These are phyloP conservation scores for Cossypha polioptera DNA, from an alignment of 2,797 vertebrate species.

Conservation along the genomic window DNA sequence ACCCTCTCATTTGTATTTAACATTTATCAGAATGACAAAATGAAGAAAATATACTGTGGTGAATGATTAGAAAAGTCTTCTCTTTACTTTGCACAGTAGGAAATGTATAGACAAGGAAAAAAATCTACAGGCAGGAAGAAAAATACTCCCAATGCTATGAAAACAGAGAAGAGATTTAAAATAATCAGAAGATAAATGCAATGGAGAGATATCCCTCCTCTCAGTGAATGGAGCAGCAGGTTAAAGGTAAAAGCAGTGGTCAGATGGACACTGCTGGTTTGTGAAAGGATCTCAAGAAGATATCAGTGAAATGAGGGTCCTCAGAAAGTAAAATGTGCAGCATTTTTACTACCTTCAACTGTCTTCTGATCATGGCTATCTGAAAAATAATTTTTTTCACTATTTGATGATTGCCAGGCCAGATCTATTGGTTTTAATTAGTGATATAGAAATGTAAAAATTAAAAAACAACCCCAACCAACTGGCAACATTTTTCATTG, in stretches of 20 bases:
- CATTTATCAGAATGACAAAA: not conserved
- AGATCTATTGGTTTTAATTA: not conserved
- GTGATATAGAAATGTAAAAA: not conserved
- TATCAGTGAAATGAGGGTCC: not conserved
- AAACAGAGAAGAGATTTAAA: not conserved
- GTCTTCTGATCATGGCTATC: not conserved
- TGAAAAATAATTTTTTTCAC: not conserved
- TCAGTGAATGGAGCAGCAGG: not conserved
- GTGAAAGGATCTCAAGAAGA: not conserved
- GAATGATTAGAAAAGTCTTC: not conserved
- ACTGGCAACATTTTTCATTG: conserved; percentile 1
- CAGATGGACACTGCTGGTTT: not conserved
- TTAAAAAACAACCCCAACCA: not conserved
- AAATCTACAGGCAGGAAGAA: not conserved
- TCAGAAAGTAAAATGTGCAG: not conserved
- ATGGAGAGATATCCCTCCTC: not conserved
- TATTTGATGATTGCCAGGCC: not conserved
- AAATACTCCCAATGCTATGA: not conserved
- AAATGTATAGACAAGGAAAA: not conserved
- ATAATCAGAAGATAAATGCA: not conserved
- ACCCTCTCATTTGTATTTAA: not conserved
- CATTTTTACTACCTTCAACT: not conserved
- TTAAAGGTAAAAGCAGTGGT: not conserved
- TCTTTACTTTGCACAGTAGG: not conserved
- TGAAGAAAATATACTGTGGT: not conserved